A percentile compares a stretch with the other conserved stretches of the same genome.
These are phyloP conservation scores for Trididemnum nubilum DNA, from an alignment of 23 tunicate genomes.

Conservation along the genomic window DNA sequence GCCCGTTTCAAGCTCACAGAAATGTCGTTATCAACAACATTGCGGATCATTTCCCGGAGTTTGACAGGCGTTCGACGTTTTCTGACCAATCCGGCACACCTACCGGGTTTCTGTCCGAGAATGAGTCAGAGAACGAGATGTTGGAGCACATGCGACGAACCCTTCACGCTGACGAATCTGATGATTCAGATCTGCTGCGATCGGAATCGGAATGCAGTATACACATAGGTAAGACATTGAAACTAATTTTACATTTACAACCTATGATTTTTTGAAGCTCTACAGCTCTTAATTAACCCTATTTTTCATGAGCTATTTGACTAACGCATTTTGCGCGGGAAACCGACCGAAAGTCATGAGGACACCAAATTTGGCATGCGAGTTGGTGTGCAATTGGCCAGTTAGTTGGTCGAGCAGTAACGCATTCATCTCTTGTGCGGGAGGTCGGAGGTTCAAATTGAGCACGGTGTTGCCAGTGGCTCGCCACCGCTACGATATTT, in stretches of 20 bases:
- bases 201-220: constrained; percentile 58
- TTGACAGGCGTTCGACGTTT: neutral
- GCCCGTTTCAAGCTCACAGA: neutral
- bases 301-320: no score
- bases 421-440: no score
- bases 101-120: neutral
- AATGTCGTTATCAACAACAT: neutral
- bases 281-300: neutral
- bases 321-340: no score
- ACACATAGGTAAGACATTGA: constrained; percentile 18
- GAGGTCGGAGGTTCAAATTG: no score
- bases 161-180: constrained; percentile 20
- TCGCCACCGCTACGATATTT: no score
- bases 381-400: no score
- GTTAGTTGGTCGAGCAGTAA: no score
- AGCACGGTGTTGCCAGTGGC: no score
- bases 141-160: constrained; percentile 45
- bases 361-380: no score
- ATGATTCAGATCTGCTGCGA: constrained; percentile 25
- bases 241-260: neutral
- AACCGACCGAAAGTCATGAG: no score
- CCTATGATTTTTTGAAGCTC: neutral
- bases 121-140: constrained; percentile 65
- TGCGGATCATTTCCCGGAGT: neutral
- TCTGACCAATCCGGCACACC: neutral